Base-by-base conservation (phyloP, 1,140 invertebrate genomes). In the Globodera ellingtonae region DNA sequence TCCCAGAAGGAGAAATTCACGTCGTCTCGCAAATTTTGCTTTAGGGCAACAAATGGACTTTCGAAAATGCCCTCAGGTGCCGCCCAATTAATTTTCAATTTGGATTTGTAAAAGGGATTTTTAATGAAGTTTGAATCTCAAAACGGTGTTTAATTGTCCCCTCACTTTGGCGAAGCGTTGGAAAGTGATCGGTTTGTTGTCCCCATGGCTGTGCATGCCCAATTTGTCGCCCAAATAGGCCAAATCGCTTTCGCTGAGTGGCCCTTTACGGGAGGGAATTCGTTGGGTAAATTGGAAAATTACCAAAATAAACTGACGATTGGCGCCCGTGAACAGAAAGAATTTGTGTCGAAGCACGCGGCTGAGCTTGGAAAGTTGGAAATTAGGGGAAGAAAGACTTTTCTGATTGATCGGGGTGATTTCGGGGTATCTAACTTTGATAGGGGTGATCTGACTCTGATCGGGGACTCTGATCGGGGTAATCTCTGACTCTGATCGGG, bases 1-100 rank as follows among this genome's bases (percentile, higher is more conserved):
- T 89, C 88, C 87, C 87, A 89, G 78, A 89, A 89, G 2, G 88
- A 89, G 74, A 89, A 89, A 48, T 76, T 83, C 6, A 89, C 83
- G 35, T 89, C 87, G 24, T 89, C 87, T 3, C 87, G 77, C 24
- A 89, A 81, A 72, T 88, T 89, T 83, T 88, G 86, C 86, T 87
- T 56, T 4, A 83, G 59, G 21, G 48, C 44, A 46, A 35, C 35
- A 35, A 35, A 35, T 35, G 35, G 35, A 35, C 3, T 35, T 35
- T 35, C 35, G 35, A 35, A 24, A 24, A 35, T 35, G 35, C 35
- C 35, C 35, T 35, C 35, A 35, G 35, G 35, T 35, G 35, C 35
- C 35, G 35, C 35, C 35, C 35, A 35, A 35, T 35, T 35, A 35
- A 35, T 35, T 35, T 35, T 35, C 1, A 35, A 35, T 35, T 35